Percentiles rank a stretch among this genome's conserved stretches.
These are phyloP conservation scores for Blastomussa wellsi DNA, from an alignment of 92 coral and sea anemone species.

Conservation along the genomic window DNA sequence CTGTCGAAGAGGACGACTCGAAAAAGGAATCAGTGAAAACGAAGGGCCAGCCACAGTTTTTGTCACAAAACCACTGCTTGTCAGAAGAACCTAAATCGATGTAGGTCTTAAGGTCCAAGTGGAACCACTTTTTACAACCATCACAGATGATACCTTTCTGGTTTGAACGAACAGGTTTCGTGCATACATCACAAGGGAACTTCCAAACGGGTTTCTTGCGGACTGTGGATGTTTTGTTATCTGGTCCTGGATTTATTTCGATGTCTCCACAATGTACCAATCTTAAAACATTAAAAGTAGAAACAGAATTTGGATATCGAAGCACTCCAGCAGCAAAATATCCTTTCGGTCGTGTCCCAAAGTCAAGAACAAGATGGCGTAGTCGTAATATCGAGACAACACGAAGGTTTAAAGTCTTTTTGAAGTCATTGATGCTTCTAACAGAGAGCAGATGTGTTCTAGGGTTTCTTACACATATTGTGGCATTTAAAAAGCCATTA, in stretches of 20 bases:
- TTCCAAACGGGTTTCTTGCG: constrained; percentile 42
- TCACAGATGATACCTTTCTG: too few relatives aligned
- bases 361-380: constrained; percentile 35
- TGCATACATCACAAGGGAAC: constrained; percentile 40
- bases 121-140: too few relatives aligned
- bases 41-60: too few relatives aligned
- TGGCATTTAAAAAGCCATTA: constrained; percentile 33
- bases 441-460: constrained; percentile 8
- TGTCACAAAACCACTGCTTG: too few relatives aligned
- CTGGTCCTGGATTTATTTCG: constrained; percentile 43
- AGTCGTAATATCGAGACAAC: constrained; percentile 26
- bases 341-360: constrained; percentile 17
- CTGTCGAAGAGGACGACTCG: too few relatives aligned
- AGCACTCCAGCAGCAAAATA: constrained; percentile 31
- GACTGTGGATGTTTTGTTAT: neutral
- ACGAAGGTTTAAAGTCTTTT: constrained; percentile 18
- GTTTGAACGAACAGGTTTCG: neutral
- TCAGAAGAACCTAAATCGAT: neutral
- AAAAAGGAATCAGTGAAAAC: too few relatives aligned
- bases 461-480: constrained; percentile 14
- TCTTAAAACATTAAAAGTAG: constrained; percentile 40
- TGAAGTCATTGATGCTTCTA: constrained; percentile 26
- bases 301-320: constrained; percentile 51
- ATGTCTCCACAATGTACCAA: constrained; percentile 45
- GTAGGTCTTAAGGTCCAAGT: too few relatives aligned